Conservation (phyloP, 1,140 invertebrate genomes). For the Galendromus occidentalis region DNA sequence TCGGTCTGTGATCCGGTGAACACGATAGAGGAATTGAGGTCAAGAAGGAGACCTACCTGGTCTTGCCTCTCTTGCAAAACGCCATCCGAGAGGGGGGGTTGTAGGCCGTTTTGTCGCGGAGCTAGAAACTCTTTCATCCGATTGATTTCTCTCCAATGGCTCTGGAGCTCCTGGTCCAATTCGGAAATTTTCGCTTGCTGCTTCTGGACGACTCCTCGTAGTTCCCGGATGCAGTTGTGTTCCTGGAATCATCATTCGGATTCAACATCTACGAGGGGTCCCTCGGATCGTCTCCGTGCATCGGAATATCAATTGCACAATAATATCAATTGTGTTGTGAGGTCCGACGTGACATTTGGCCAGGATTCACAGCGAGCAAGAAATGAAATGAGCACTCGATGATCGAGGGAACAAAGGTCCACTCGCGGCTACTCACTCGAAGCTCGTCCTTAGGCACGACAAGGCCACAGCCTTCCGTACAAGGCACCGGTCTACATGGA, state of each 20-base stretch:
- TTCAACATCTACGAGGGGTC: too few species aligned
- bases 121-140: conserved; percentile 41
- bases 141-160: conserved; percentile 67
- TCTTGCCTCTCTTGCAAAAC: too few species aligned
- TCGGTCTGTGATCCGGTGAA: background rate
- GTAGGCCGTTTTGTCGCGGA: too few species aligned
- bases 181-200: conserved; percentile 66
- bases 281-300: too few species aligned
- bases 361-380: too few species aligned
- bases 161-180: conserved; percentile 62
- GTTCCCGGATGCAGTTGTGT: conserved; percentile 76
- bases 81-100: too few species aligned
- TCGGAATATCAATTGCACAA: too few species aligned
- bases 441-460: conserved; percentile 86
- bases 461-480: conserved; percentile 75
- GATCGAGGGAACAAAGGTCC: too few species aligned
- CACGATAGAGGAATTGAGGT: conserved; percentile 13
- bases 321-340: too few species aligned
- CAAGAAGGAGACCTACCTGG: conserved; percentile 22
- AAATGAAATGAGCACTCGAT: background rate
- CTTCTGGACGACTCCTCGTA: conserved; percentile 57
- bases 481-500: conserved; percentile 74
- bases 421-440: too few species aligned
- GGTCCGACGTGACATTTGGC: too few species aligned
- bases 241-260: conserved; percentile 31